Conservation (phyloP, 2,888 invertebrate genomes). For the Synanthedon formicaeformis region DNA sequence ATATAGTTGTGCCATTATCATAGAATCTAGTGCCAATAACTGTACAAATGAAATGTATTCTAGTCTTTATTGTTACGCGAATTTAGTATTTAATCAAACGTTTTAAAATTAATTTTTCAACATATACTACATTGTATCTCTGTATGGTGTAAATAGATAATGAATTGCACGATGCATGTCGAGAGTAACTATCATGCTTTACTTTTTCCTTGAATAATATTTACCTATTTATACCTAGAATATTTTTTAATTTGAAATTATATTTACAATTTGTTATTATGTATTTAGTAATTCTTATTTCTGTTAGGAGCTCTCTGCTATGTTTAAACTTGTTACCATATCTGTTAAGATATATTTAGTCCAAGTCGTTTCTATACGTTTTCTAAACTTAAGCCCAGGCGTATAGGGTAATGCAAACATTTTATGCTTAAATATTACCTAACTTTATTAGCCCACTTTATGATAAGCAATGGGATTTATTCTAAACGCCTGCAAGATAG, state of each 20-base stretch:
- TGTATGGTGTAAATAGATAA: slow-evolving; percentile 51
- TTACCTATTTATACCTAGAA: slow-evolving; percentile 7
- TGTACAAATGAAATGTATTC: slow-evolving; percentile 67
- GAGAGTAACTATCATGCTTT: slow-evolving; percentile 17
- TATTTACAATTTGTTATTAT: slow-evolving; percentile 6
- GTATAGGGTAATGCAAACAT: no score
- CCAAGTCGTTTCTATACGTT: not conserved
- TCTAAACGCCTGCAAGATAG: no score
- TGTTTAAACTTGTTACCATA: slow-evolving; percentile 5
- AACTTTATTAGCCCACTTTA: slow-evolving; percentile 1
- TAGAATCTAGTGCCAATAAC: slow-evolving; percentile 70
- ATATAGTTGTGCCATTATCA: slow-evolving; percentile 64
- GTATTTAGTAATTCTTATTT: slow-evolving; percentile 14
- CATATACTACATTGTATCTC: slow-evolving; percentile 8
- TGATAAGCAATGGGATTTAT: no score
- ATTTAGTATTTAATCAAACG: slow-evolving; percentile 67
- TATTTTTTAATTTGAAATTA: slow-evolving; percentile 11
- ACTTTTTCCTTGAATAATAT: not conserved
- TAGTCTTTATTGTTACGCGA: slow-evolving; percentile 71
- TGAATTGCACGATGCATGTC: slow-evolving; percentile 55
- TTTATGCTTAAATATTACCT: slow-evolving; percentile 10
- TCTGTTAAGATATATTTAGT: not conserved
- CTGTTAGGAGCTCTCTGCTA: slow-evolving; percentile 24
- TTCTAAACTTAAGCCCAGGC: not conserved
- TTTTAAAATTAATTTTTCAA: slow-evolving; percentile 55